Base-by-base conservation (phyloP, 2,888 invertebrate genomes). In the Galerucella nymphaeae region DNA sequence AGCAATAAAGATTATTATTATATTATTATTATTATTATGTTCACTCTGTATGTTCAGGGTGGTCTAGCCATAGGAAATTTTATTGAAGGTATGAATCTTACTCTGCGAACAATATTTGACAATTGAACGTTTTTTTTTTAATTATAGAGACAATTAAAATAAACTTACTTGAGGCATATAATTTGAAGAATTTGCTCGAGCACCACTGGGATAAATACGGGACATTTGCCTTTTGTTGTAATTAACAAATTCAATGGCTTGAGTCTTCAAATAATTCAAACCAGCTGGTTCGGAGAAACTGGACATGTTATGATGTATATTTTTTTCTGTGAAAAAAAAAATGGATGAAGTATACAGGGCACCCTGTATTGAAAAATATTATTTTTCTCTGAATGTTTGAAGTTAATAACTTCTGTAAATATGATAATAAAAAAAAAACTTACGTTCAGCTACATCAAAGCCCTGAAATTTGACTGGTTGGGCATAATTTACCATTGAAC, bases 221-320 rank as follows among this genome's bases (percentile, higher is more conserved):
- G 97, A 98, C 96, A 99, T 96, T 88, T 99, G 99, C 20, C 99
- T 91, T 88, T 99, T 99, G 89, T 99, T 99, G 88, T 99, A 99
- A 91, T 99, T 99, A 83, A 99, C 99, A 88, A 99, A 98, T 88
- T 99, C 99, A 71, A 99, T 97, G 71, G 98, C 96, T 83, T 96
- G 96, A 75, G 95, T 93, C 89, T 98, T 98, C 77, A 99, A 90
- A 86, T 96, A 97, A 86, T 96, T 96, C 88, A 99, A 91, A 80
- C 98, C 99, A 63, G 96, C 94, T 30, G 96, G 97, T 89, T 99
- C 99, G 80, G 99, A 97, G 88, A 99, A 99, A 75, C 98, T 99
- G 6, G 98, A 99, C 99, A 99, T 99, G 87, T 99, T 98, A 89
- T 97, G 95, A 87, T 97, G 94, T 83, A 97, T 92, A 87, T 98